Evolutionary conservation across 2,797 vertebrate species (phyloP).

Genomic region (Platalea minor): DNA sequence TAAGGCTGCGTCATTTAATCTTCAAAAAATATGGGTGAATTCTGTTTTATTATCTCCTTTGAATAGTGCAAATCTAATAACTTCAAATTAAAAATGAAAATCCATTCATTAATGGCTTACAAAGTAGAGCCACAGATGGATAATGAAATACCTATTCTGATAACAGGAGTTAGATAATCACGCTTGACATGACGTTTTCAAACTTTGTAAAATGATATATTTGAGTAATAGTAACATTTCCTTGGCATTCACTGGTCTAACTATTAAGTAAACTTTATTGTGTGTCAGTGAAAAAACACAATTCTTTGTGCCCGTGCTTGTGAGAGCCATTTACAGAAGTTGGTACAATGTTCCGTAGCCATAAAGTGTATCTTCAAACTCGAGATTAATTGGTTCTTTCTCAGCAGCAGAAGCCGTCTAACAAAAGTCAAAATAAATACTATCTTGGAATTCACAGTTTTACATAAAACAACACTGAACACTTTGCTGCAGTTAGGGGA

Average conservation of each 20-base stretch:
- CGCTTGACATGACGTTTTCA: not conserved
- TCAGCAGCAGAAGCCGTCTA: conserved; percentile 30
- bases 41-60: not conserved
- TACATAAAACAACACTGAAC: not conserved
- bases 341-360: not conserved
- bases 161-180: not conserved
- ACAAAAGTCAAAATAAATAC: not conserved
- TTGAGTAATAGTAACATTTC: accelerated
- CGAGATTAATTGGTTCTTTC: not conserved
- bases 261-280: accelerated
- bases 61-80: not conserved
- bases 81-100: not conserved
- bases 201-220: not conserved
- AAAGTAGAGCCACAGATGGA: not conserved
- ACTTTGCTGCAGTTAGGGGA: not conserved
- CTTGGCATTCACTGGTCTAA: not conserved
- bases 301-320: accelerated
- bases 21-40: not conserved
- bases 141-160: not conserved
- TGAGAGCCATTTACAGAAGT: not conserved
- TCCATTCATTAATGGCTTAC: not conserved
- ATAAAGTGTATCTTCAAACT: not conserved
- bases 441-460: not conserved
- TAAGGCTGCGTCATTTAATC: conserved; percentile 23
- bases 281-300: not conserved